These are phyloP conservation scores for Melieria omissa DNA, from an alignment of 2,888 invertebrate species.

Conservation along the genomic window DNA sequence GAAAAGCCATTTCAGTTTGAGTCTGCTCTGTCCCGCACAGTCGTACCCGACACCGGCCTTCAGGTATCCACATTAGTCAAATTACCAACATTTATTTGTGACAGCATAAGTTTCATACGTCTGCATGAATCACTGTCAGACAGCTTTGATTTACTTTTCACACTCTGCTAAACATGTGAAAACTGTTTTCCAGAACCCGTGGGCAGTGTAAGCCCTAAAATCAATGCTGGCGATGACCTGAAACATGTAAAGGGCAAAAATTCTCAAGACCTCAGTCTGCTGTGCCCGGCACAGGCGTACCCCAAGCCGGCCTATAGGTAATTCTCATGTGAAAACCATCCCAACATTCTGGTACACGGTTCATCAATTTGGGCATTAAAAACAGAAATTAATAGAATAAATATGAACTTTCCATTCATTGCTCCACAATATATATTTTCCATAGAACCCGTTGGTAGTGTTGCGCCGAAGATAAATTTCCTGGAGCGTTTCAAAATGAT, in stretches of 20 bases:
- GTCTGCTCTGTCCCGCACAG: conserved; percentile 79
- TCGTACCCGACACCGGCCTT: conserved; percentile 73
- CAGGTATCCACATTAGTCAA: conserved; percentile 67
- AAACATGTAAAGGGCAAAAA: conserved; percentile 52
- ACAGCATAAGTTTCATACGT: neutral
- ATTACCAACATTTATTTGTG: neutral
- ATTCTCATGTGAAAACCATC: conserved; percentile 38
- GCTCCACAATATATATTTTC: neutral
- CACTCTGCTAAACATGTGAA: no score
- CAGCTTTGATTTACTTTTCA: neutral
- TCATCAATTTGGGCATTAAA: neutral
- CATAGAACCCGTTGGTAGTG: conserved; percentile 71
- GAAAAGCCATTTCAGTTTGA: conserved; percentile 67
- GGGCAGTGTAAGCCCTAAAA: conserved; percentile 73
- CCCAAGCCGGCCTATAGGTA: conserved; percentile 73
- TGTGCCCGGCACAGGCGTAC: conserved; percentile 80
- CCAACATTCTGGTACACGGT: conserved; percentile 14
- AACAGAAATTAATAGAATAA: neutral
- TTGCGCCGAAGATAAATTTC: conserved; percentile 68
- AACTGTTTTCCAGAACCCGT: conserved; percentile 68
- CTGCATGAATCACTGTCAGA: neutral
- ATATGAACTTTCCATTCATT: neutral
- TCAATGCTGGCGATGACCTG: conserved; percentile 67
- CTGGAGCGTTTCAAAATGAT: conserved; percentile 74
- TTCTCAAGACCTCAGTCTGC: conserved; percentile 69